A percentile compares a stretch with the other conserved stretches of the same genome.
These are phyloP conservation scores for Exaiptasia diaphana DNA, from an alignment of 64 coral and sea anemone species.

Conservation along the genomic window DNA sequence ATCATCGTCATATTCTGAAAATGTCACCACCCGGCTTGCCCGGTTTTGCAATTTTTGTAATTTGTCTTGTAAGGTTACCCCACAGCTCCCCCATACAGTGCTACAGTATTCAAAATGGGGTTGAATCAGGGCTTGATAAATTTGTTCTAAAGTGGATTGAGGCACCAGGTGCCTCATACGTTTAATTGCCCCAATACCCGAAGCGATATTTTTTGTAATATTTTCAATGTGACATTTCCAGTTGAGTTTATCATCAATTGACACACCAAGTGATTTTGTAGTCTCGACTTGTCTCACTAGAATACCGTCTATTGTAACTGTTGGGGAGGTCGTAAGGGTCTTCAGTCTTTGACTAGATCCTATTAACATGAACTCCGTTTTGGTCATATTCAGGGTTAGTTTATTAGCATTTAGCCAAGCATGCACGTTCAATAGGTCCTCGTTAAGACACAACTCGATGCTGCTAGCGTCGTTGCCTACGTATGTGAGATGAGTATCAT, in stretches of 20 bases:
- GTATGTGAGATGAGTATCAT: conserved; percentile 23
- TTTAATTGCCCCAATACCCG: conserved; percentile 29
- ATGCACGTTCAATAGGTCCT: conserved; percentile 3
- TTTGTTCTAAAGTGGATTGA: not conserved
- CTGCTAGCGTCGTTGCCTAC: not conserved
- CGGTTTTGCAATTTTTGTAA: conserved; percentile 57
- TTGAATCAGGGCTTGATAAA: conserved; percentile 34
- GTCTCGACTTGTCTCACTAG: conserved; percentile 36
- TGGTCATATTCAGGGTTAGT: conserved; percentile 61
- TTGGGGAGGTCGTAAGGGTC: conserved; percentile 27
- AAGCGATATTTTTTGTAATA: conserved; percentile 24
- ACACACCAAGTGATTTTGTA: conserved; percentile 39
- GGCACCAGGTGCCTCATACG: conserved; percentile 31
- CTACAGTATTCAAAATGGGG: conserved; percentile 30
- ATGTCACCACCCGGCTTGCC: conserved; percentile 37
- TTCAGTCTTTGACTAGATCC: conserved; percentile 38
- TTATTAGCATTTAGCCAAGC: conserved; percentile 38
- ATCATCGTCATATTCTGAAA: conserved; percentile 32
- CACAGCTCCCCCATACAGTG: conserved; percentile 32
- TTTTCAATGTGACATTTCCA: conserved; percentile 1
- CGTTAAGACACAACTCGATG: conserved; percentile 1
- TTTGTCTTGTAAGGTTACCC: conserved; percentile 24
- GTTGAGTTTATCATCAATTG: conserved; percentile 2
- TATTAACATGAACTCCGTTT: conserved; percentile 27
- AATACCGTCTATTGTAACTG: conserved; percentile 32